Conservation (phyloP, 2,888 invertebrate genomes). For the Folsomia candida region DNA sequence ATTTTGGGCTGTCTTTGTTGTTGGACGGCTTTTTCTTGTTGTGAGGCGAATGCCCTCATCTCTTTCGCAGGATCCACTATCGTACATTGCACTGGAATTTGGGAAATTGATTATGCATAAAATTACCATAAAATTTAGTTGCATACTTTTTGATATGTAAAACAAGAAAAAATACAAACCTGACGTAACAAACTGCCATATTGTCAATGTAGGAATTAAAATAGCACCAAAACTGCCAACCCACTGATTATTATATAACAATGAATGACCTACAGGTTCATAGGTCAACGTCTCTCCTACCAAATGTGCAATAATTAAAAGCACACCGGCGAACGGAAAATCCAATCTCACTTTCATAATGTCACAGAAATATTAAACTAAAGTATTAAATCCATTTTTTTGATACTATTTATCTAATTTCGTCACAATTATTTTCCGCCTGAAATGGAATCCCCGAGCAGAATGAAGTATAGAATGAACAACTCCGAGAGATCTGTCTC, state of each 20-base stretch:
- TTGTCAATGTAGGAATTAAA: neutral
- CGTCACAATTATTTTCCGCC: neutral
- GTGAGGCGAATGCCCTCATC: neutral
- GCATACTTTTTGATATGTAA: no score
- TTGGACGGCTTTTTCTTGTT: neutral
- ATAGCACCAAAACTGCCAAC: neutral
- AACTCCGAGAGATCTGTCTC: no score
- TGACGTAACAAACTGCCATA: neutral
- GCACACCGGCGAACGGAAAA: neutral
- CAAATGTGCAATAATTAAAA: neutral
- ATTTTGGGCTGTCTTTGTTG: conserved; percentile 26
- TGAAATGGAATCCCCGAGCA: no score
- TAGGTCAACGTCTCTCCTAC: neutral
- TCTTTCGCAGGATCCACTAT: neutral
- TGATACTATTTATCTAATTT: neutral
- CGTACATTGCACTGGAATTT: neutral
- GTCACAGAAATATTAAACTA: neutral
- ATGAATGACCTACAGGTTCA: no score
- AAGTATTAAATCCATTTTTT: no score
- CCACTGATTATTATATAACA: no score
- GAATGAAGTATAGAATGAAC: no score
- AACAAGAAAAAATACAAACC: neutral
- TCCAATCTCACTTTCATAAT: neutral
- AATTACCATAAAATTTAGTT: no score
- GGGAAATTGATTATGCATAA: neutral